Evolutionary conservation across 2,113 vertebrate species (phyloP), one percentile per base, ranked within the genome.

Genomic region (Leptodactylus fuscus): DNA sequence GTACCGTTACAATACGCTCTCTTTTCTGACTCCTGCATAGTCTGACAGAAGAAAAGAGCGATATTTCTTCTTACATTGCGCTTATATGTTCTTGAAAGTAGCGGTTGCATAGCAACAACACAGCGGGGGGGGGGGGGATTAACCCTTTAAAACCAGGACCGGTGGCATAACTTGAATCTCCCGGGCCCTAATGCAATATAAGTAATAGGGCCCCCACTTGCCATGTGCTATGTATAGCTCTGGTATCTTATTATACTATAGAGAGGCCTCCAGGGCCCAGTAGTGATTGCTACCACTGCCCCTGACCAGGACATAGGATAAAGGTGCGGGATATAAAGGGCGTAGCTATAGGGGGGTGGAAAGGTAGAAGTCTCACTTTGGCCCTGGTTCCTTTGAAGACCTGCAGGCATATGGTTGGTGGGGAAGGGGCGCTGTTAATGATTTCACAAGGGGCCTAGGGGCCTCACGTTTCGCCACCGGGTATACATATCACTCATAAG

Each of bases 81-180:
- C 29, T 24, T 44, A 73, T 73, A 73, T 44, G 69, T 22, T 22
- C 70, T 73, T 75, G 29, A 75, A 46, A 24, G 44, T 75, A 3
- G 2, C 6, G 3, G 73, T 20, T 76, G 46, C 73, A n/a, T 76
- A 76, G 73, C 73, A 76, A 29, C 73, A 51, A 27, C 44, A 49
- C 13, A 49, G 8, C 5, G 46, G 46, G 20, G 10, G 4, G 65
- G 32, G 46, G 46, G 20, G 10, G 4, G 65, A 49, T 20, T 49
- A 76, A 76, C 46, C 73, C 49, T 76, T 76, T 18, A 32, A 32
- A 10, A 9, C 16, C 8, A 32, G 24, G 27, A 51, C n/a, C n/a
- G 41, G 15, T 48, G 8, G 9, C 18, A 48, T 49, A 49, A 70
- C 2, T 7, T 1, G 9, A n/a, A n/a, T n/a, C n/a, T n/a, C n/a